Conservation (phyloP, 2,797 vertebrate genomes). For the Leptatherina wallacei region DNA sequence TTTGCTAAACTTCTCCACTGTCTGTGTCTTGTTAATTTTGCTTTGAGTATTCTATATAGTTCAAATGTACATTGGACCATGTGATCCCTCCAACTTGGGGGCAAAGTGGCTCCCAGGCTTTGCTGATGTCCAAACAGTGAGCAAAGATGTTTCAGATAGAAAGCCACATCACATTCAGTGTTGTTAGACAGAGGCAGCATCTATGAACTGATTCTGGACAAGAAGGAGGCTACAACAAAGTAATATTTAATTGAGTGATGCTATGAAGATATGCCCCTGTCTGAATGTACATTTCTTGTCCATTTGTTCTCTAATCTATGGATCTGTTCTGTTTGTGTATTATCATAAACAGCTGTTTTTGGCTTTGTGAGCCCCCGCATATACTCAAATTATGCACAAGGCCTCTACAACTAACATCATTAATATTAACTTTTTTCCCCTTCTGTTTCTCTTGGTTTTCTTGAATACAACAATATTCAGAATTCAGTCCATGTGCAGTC, state of each 20-base stretch:
- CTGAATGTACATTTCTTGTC: too few species aligned
- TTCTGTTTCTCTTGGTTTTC: too few species aligned
- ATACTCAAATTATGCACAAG: too few species aligned
- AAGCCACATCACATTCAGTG: background rate
- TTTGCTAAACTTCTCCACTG: background rate
- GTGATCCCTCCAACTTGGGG: background rate
- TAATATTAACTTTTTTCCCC: too few species aligned
- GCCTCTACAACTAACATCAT: too few species aligned
- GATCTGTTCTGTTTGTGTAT: too few species aligned
- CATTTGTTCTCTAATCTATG: too few species aligned
- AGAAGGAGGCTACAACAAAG: background rate
- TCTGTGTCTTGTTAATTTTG: background rate
- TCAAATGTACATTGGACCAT: background rate
- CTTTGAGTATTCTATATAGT: background rate
- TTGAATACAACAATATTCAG: too few species aligned
- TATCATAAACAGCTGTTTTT: too few species aligned
- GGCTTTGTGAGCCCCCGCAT: too few species aligned
- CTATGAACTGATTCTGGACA: background rate
- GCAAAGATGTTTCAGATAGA: background rate
- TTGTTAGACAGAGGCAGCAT: background rate
- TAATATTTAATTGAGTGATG: background rate
- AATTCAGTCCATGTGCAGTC: too few species aligned
- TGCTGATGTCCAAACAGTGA: background rate
- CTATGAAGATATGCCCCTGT: background rate
- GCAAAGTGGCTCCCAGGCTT: too few species aligned